These are phyloP conservation scores for Microcebus griseorufus DNA, from an alignment of 2,113 vertebrate species.

Conservation along the genomic window DNA sequence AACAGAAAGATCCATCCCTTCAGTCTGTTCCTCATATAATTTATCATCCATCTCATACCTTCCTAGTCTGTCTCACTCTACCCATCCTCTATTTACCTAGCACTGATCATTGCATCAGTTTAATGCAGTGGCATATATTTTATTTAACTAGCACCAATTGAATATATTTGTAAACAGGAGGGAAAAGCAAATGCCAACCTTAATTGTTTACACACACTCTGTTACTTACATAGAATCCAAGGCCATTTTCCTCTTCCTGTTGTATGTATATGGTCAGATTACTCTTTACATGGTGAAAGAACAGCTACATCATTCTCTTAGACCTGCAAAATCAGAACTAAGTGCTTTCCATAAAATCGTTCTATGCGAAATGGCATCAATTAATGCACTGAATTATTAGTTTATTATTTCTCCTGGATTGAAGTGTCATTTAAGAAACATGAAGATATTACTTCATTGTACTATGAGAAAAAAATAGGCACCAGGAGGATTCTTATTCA, in stretches of 20 bases:
- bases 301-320: background rate
- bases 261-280: background rate
- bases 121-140: background rate
- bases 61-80: background rate
- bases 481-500: constrained; percentile 49
- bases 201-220: background rate
- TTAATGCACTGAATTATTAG: constrained; percentile 50
- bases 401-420: constrained; percentile 24
- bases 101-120: background rate
- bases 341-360: constrained; percentile 55
- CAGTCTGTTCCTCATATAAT: constrained; percentile 8
- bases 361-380: constrained; percentile 52
- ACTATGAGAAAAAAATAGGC: constrained; percentile 29
- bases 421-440: constrained; percentile 62
- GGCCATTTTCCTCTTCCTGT: background rate
- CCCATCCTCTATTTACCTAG: background rate
- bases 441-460: constrained; percentile 52
- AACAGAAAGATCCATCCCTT: background rate
- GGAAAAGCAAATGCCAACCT: background rate
- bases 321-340: constrained; percentile 47
- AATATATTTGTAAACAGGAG: constrained; percentile 3
- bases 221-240: background rate
- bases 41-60: constrained; percentile 38
- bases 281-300: background rate
- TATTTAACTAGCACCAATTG: background rate